A percentile compares a stretch with the other conserved stretches of the same genome.
Evolutionary conservation across 2,113 vertebrate species (phyloP).

Genomic region (Agelaius tricolor): DNA sequence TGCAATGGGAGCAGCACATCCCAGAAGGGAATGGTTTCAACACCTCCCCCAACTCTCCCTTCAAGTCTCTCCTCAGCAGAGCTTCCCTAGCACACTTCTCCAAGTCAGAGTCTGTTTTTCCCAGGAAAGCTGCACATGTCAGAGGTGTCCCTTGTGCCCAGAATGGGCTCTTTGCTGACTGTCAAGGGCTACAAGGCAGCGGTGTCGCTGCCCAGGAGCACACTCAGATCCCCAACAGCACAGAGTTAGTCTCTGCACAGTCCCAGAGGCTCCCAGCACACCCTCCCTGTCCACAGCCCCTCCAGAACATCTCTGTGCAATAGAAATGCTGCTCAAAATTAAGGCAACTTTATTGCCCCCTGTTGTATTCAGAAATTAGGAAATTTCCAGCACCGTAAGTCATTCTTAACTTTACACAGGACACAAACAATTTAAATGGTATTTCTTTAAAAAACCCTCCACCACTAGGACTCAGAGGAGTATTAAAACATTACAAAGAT

Average conservation of each 20-base stretch:
- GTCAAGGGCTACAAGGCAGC: not conserved
- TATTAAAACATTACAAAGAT: not conserved
- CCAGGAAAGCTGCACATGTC: not conserved
- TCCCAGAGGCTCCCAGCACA: not conserved
- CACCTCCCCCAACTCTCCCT: not conserved
- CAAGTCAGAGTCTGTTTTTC: not conserved
- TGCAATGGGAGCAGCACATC: not conserved
- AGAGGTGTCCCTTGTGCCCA: not conserved
- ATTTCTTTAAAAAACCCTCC: not conserved
- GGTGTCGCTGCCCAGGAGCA: not conserved
- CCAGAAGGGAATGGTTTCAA: not conserved
- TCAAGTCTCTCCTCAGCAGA: not conserved
- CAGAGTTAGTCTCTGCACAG: not conserved
- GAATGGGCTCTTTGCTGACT: not conserved
- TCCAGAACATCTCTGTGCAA: not conserved
- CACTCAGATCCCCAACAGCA: not conserved
- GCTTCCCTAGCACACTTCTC: not conserved
- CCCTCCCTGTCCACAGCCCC: not conserved
- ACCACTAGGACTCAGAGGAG: not conserved
- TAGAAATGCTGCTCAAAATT: not conserved
- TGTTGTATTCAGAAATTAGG: not conserved
- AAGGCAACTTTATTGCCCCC: not conserved
- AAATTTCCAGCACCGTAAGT: not conserved
- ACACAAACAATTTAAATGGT: not conserved
- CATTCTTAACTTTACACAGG: not conserved